Evolutionary conservation across 1,140 invertebrate genomes (phyloP), one percentile per base, ranked within the genome.

Genomic region (Geopemphigus sp.): DNA sequence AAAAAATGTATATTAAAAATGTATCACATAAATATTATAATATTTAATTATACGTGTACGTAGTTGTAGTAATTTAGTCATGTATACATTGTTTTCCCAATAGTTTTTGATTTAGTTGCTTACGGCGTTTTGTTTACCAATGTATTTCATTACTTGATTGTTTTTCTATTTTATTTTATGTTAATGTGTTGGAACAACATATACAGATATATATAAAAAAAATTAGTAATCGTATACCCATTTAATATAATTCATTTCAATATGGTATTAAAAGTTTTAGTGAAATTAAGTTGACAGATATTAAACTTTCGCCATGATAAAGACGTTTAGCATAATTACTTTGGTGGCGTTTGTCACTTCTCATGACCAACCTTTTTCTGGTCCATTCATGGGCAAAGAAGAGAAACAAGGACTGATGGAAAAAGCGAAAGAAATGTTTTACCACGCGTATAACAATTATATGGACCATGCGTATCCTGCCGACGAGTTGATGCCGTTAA

Each of bases 391-490:
- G 74, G 63, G 74, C 57, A 78, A 78, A 78, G 74, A 78, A 63
- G 74, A 78, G 22, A 78, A 63, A 63, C 57, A 29, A 95, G 94
- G 39, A 24, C 17, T 78, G 14, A 78, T 78, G 84, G 91, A 94
- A 83, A 92, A 97, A 87, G 91, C 95, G 17, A 88, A 93, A 63
- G 93, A 95, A 84, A 97, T 98, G 95, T 98, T 98, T 86, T 95
- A 96, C 86, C 97, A 98, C 90, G 96, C 94, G n/a, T 99, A 97
- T 85, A 89, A 92, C 84, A 93, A 94, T 26, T 99, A 99, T 83
- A 98, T 98, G 95, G 90, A 94, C 82, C 94, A 98, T 89, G 97
- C 97, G 22, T 99, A 95, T 88, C 97, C 97, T 81, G 96, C 96
- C 39, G 97, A 99, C 89, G 97, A 99, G 87, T 87, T 99, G 63